Base-by-base conservation (phyloP, 2,113 vertebrate genomes). In the Chelonoidis abingdonii region DNA sequence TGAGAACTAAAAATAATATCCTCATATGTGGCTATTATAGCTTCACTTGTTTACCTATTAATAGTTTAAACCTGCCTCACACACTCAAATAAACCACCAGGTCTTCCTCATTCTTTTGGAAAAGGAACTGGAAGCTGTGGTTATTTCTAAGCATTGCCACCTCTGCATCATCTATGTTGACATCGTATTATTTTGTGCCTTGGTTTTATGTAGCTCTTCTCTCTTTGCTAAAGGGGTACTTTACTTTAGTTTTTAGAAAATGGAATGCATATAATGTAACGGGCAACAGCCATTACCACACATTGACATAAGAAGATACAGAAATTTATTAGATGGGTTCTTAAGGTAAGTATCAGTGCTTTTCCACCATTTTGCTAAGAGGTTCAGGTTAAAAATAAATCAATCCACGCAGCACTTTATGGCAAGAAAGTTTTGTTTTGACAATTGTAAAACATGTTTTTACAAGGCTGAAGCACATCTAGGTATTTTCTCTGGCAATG, bases 11-110 rank as follows among this genome's bases (percentile, higher is more conserved):
- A 76, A 27, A 0, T 1, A 17, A 82, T 8, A 2, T 9, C n/a
- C 2, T 80, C 56, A 21, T 14, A 62, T 13, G 21, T 29, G 25
- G 14, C 5, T 83, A 57, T 5, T 29, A 57, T 4, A 69, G 65
- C 65, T 38, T 19, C 65, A 72, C 65, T 35, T 81, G 31, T n/a
- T 81, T 25, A n/a, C 81, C 41, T 52, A 3, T 10, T 69, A 38
- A n/a, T 10, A 80, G 9, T 38, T 79, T 4, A 14, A 41, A 12
- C 8, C 5, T 27, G 6, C 47, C n/a, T 22, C 19, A 86, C 86
- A 54, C 29, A 50, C 13, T 1, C 0, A 69, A n/a, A 50, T 59
- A 44, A 86, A 35, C 4, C 5, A 78, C 1, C 4, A 0, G 0
- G 7, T 14, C 47, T 27, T 29, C 50, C 2, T 57, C 10, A n/a